phyloP scores from a whole-genome alignment of 2,797 vertebrate species.

The Alfaro cultratus region DNA sequence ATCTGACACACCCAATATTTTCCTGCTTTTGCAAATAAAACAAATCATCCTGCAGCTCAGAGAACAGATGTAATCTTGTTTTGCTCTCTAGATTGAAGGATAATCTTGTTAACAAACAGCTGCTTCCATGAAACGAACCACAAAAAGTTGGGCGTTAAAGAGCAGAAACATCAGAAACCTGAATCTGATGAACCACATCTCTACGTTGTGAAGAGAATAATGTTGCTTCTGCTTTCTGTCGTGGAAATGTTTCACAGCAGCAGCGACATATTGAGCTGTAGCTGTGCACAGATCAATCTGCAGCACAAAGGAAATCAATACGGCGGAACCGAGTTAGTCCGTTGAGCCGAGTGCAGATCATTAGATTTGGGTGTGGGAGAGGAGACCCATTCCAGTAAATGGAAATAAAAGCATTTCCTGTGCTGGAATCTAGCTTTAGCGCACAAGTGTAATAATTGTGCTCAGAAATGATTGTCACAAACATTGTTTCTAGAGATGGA shows the following conservation, averaged over 20 bases:
- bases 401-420: slow-evolving; percentile 60
- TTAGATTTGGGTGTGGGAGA: slow-evolving; percentile 63
- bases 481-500: slow-evolving; percentile 46
- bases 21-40: background rate
- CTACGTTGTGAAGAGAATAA: background rate
- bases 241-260: slow-evolving; percentile 32
- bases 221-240: slow-evolving; percentile 38
- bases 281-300: slow-evolving; percentile 72
- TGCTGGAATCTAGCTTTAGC: slow-evolving; percentile 63
- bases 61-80: background rate
- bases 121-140: background rate
- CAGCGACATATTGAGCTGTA: slow-evolving; percentile 68
- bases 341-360: slow-evolving; percentile 65
- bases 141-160: background rate
- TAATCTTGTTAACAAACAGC: background rate
- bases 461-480: slow-evolving; percentile 54
- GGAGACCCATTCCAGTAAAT: slow-evolving; percentile 61
- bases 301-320: slow-evolving; percentile 75
- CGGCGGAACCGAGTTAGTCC: slow-evolving; percentile 69
- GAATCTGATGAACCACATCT: background rate
- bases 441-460: slow-evolving; percentile 45
- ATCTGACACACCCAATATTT: background rate
- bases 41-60: background rate
- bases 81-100: background rate
- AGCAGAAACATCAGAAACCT: background rate